phyloP scores from a whole-genome alignment of 2,797 vertebrate genomes.

The Oreochromis grahami region DNA sequence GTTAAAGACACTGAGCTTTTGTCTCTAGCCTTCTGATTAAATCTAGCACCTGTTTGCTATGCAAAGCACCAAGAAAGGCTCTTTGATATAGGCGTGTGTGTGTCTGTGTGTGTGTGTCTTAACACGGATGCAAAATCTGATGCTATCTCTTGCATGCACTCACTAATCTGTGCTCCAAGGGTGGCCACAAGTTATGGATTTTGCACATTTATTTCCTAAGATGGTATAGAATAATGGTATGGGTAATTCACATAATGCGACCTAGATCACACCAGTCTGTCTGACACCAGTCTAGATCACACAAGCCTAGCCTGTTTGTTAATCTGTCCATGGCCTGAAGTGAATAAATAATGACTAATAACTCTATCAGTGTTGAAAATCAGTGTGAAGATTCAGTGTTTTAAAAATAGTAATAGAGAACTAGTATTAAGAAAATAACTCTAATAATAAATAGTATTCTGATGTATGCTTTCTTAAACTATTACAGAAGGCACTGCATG shows the following conservation, averaged over 20 bases:
- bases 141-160: constrained; percentile 39
- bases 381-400: background rate
- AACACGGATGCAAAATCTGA: constrained; percentile 35
- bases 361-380: background rate
- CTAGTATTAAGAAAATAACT: background rate
- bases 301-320: constrained; percentile 3
- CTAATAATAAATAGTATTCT: background rate
- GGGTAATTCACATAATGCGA: background rate
- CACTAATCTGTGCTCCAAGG: constrained; percentile 42
- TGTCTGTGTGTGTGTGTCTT: constrained; percentile 4
- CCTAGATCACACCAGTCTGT: constrained; percentile 1
- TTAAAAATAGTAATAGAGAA: background rate
- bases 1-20: constrained; percentile 68
- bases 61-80: constrained; percentile 66
- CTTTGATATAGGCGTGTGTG: constrained; percentile 61
- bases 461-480: background rate
- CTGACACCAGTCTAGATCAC: background rate
- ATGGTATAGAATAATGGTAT: constrained; percentile 6
- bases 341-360: constrained; percentile 19
- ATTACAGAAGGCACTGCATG: background rate
- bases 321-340: constrained; percentile 7
- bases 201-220: constrained; percentile 3
- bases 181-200: constrained; percentile 28
- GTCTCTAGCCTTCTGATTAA: constrained; percentile 61
- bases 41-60: constrained; percentile 73